Evolutionary conservation across 2,888 invertebrate species (phyloP).

Genomic region (Lathronympha strigana): DNA sequence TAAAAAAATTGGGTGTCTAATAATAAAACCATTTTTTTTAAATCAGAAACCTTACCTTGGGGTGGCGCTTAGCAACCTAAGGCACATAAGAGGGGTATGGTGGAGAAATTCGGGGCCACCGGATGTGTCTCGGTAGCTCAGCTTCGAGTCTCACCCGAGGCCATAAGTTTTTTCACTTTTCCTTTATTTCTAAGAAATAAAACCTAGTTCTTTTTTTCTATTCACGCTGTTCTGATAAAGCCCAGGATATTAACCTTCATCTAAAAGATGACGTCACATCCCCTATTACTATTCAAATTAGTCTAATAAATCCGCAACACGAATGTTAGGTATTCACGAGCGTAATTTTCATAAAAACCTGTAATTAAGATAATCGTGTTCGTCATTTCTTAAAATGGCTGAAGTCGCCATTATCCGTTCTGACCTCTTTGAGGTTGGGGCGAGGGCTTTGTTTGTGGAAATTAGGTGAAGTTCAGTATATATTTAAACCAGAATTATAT

Average conservation of each 20-base stretch:
- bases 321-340: constrained; percentile 5
- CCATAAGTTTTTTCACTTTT: too few relatives aligned
- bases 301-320: constrained; percentile 18
- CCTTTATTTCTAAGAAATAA: too few relatives aligned
- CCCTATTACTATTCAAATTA: constrained; percentile 38
- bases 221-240: constrained; percentile 22
- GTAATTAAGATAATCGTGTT: constrained; percentile 25
- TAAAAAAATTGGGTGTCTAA: too few relatives aligned
- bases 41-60: too few relatives aligned
- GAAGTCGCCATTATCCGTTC: constrained; percentile 9
- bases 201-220: too few relatives aligned
- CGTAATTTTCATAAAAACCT: constrained; percentile 21
- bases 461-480: not conserved
- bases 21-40: too few relatives aligned
- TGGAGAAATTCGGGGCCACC: too few relatives aligned
- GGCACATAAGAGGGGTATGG: too few relatives aligned
- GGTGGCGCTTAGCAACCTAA: too few relatives aligned
- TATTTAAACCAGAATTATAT: not conserved
- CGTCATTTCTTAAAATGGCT: constrained; percentile 15
- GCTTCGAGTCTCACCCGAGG: too few relatives aligned
- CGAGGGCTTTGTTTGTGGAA: not conserved
- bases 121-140: too few relatives aligned
- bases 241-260: constrained; percentile 21
- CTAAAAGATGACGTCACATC: constrained; percentile 34
- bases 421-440: not conserved